Evolutionary conservation across 2,113 vertebrate genomes (phyloP).

Genomic region (Gila orcuttii): DNA sequence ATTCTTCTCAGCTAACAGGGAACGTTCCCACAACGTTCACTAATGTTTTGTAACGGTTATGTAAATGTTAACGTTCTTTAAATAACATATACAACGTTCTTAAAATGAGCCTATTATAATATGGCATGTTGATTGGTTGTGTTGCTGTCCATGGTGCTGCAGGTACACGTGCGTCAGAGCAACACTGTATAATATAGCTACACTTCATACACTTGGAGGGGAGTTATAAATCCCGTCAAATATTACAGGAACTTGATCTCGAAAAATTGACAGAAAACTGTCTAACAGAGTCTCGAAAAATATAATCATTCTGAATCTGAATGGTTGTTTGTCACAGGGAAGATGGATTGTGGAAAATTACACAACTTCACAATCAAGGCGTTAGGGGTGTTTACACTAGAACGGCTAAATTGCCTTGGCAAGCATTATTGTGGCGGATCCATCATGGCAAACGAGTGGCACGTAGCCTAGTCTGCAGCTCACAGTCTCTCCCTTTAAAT

Average conservation of each 20-base stretch:
- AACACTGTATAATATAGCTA: background rate
- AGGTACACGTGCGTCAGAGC: background rate
- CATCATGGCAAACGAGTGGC: conserved; percentile 1
- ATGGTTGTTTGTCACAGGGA: background rate
- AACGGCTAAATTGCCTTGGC: background rate
- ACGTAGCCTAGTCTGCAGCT: background rate
- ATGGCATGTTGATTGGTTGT: conserved; percentile 23
- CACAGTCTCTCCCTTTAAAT: background rate
- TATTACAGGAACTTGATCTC: background rate
- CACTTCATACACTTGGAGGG: background rate
- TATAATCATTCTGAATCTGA: background rate
- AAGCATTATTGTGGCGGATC: background rate
- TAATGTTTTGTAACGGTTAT: too few relatives aligned
- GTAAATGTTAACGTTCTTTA: too few relatives aligned
- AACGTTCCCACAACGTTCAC: too few relatives aligned
- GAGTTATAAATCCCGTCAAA: background rate
- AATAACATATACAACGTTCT: too few relatives aligned
- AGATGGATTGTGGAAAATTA: conserved; percentile 6
- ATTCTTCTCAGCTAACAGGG: too few relatives aligned
- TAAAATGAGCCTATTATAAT: too few relatives aligned
- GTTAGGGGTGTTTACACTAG: conserved; percentile 13
- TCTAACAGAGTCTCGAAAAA: background rate
- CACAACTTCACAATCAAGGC: conserved; percentile 22
- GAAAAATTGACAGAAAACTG: background rate
- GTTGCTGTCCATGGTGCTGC: conserved; percentile 36